These are phyloP conservation scores for Octopus sinensis DNA, from an alignment of 1,140 invertebrate species.

Conservation along the genomic window DNA sequence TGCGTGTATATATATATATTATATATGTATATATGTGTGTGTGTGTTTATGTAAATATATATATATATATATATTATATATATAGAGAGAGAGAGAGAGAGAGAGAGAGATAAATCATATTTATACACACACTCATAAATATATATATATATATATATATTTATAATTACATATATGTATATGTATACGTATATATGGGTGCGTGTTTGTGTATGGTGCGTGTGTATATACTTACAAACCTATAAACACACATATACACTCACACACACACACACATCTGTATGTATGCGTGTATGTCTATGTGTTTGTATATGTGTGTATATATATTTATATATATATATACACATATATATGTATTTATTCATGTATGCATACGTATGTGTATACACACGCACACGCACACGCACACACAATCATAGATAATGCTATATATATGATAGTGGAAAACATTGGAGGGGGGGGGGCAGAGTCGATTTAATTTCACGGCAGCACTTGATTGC, in stretches of 20 bases:
- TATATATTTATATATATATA: not conserved
- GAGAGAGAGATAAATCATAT: not conserved
- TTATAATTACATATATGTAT: not conserved
- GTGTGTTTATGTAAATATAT: not conserved
- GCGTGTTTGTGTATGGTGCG: not conserved
- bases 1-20: not conserved
- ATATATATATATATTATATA: not conserved
- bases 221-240: not conserved
- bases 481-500: too few relatives aligned
- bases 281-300: not conserved
- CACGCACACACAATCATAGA: not conserved
- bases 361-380: not conserved
- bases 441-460: too few relatives aligned
- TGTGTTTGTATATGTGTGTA: not conserved
- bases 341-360: not conserved
- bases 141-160: constrained; percentile 1
- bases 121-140: not conserved
- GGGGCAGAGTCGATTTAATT: too few relatives aligned
- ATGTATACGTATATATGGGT: not conserved
- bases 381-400: not conserved
- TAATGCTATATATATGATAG: not conserved
- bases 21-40: not conserved
- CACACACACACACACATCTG: not conserved
- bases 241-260: not conserved
- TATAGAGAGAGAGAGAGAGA: not conserved